Evolutionary conservation across 2,797 vertebrate species (phyloP).

Genomic region (Tinamus major): DNA sequence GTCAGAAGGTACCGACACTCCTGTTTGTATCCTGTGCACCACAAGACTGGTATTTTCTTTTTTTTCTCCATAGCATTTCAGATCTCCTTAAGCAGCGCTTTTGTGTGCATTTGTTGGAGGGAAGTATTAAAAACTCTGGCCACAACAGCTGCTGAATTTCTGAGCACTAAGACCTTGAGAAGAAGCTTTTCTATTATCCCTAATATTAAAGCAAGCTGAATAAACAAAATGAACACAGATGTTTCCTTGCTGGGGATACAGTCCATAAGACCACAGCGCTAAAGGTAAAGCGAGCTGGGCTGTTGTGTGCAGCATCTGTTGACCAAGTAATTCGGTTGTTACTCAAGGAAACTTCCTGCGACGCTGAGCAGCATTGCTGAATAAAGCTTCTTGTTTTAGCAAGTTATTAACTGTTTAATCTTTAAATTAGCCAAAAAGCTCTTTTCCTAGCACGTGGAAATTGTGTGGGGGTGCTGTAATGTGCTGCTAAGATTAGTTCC

Average conservation of each 20-base stretch:
- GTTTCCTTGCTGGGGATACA: constrained; percentile 36
- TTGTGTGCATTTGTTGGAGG: constrained; percentile 6
- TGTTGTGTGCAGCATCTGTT: neutral
- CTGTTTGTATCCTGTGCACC: neutral
- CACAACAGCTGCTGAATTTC: constrained; percentile 41
- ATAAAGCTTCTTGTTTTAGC: neutral
- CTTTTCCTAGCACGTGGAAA: neutral
- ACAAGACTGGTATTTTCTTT: neutral
- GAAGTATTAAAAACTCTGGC: neutral
- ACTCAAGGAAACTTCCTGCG: neutral
- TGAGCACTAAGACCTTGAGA: constrained; percentile 28
- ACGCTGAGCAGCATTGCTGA: neutral
- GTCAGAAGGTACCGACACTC: no score
- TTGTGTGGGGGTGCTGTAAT: neutral
- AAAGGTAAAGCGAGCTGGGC: neutral
- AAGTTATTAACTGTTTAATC: neutral
- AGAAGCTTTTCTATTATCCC: constrained; percentile 42
- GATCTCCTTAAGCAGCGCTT: neutral
- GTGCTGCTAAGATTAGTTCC: neutral
- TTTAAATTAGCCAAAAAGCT: neutral
- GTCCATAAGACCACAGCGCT: neutral
- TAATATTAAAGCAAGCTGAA: constrained; percentile 44
- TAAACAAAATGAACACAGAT: constrained; percentile 70
- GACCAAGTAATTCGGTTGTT: neutral
- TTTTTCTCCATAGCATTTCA: neutral